These are phyloP conservation scores for Phylloscopus trochilus DNA, from an alignment of 2,113 vertebrate species.

Conservation along the genomic window DNA sequence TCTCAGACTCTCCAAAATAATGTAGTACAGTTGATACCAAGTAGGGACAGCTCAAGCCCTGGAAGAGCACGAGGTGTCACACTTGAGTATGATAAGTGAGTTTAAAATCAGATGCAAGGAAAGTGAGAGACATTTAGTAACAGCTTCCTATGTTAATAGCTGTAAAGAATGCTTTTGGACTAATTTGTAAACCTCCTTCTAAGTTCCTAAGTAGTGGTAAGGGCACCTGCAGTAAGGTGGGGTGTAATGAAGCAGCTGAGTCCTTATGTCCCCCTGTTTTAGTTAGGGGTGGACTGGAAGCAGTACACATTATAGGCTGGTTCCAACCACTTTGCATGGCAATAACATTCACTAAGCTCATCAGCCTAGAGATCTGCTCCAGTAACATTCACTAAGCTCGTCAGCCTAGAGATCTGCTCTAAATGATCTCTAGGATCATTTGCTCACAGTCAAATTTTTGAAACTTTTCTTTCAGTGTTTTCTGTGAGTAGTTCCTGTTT, in stretches of 20 bases:
- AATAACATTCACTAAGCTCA: not conserved
- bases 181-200: not conserved
- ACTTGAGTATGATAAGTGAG: not conserved
- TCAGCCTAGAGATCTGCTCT: not conserved
- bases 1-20: not conserved
- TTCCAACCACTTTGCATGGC: not conserved
- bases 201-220: not conserved
- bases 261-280: not conserved
- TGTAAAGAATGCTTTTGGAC: not conserved
- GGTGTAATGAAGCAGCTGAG: not conserved
- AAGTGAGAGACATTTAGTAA: not conserved
- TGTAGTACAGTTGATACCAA: not conserved
- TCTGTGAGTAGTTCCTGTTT: not conserved
- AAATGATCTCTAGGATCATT: not conserved
- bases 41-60: not conserved
- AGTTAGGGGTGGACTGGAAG: not conserved
- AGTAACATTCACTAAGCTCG: not conserved
- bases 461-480: not conserved
- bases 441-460: not conserved
- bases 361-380: not conserved
- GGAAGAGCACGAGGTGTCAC: rapidly evolving
- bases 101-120: not conserved
- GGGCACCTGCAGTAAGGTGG: not conserved
- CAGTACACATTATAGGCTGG: not conserved
- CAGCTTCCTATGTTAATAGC: not conserved